phyloP scores from a whole-genome alignment of 2,888 invertebrate genomes.

The Euplagia quadripunctaria region DNA sequence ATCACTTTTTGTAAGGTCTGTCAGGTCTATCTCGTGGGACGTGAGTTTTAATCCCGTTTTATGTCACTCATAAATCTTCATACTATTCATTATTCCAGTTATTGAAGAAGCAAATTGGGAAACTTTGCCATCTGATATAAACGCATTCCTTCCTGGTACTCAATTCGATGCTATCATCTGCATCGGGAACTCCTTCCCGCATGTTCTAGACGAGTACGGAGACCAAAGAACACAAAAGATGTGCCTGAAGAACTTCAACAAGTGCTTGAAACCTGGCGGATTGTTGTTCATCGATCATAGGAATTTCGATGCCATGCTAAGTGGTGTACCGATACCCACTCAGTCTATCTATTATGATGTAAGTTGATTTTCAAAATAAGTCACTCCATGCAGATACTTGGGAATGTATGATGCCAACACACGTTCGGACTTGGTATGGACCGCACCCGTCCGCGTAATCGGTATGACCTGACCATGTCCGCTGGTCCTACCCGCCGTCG shows the following conservation, averaged over 20 bases:
- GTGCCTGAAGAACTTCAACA: conserved; percentile 93
- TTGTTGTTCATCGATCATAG: conserved; percentile 95
- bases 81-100: conserved; percentile 83
- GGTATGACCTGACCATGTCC: too few relatives aligned
- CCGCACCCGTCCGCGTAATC: too few relatives aligned
- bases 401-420: too few relatives aligned
- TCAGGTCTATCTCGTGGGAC: too few relatives aligned
- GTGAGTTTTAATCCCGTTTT: too few relatives aligned
- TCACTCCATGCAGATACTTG: too few relatives aligned
- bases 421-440: too few relatives aligned
- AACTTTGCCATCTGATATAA: conserved; percentile 91
- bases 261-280: conserved; percentile 94
- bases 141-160: conserved; percentile 86
- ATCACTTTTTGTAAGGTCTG: too few relatives aligned
- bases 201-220: conserved; percentile 93
- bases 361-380: conserved; percentile 69
- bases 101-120: conserved; percentile 98
- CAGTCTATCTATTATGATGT: conserved; percentile 97
- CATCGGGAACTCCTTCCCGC: conserved; percentile 96
- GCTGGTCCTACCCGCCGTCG: too few relatives aligned
- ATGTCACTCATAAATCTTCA: background rate
- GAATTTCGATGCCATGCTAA: conserved; percentile 94
- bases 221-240: conserved; percentile 93
- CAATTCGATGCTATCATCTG: conserved; percentile 96
- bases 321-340: conserved; percentile 92